Conservation (phyloP, 2,888 invertebrate genomes). For the Watsonalla binaria region DNA sequence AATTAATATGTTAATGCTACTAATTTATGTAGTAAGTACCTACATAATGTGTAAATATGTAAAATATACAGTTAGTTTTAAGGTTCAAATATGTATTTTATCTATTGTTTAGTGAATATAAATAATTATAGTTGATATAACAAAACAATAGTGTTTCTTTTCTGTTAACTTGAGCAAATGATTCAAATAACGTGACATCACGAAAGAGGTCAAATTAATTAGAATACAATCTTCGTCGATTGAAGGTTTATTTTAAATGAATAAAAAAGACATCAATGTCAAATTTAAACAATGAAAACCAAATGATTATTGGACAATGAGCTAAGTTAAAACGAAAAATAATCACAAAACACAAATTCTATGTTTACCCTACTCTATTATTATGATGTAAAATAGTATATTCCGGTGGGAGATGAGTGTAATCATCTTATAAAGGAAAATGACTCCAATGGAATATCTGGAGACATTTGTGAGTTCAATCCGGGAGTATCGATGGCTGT, state of each 20-base stretch:
- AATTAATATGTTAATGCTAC: too few species aligned
- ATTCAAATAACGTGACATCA: too few species aligned
- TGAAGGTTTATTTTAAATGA: background rate
- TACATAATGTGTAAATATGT: too few species aligned
- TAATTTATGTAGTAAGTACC: too few species aligned
- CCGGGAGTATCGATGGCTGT: conserved; percentile 58
- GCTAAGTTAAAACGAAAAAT: background rate
- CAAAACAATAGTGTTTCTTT: too few species aligned
- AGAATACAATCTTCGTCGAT: background rate
- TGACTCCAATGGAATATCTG: conserved; percentile 53
- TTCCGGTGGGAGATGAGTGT: background rate
- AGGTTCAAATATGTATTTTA: too few species aligned
- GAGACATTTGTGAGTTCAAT: conserved; percentile 41
- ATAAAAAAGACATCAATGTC: background rate
- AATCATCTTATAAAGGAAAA: conserved; percentile 13
- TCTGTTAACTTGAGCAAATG: too few species aligned
- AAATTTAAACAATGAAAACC: background rate
- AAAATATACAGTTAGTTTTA: too few species aligned
- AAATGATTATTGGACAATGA: background rate
- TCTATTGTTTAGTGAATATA: too few species aligned
- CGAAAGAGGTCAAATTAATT: too few species aligned
- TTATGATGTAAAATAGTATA: background rate
- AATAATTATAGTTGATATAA: too few species aligned
- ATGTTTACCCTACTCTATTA: background rate
- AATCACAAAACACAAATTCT: background rate